These are phyloP conservation scores for roundworm (Caenorhabditis elegans) DNA, from an alignment of 1,140 invertebrate species.

Conservation along the genomic window WBcel235 BX284602.5:10152001-10152500, in stretches of 20 bases:
- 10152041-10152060: constrained; percentile 97
- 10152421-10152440: neutral
- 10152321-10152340: neutral
- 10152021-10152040: constrained; percentile 96
- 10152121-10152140: constrained; percentile 51
- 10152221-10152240: neutral
- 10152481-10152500: too few species aligned
- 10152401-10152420: neutral
- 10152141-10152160: constrained; percentile 65
- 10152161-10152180: constrained; percentile 61
- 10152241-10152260: neutral
- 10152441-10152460: too few species aligned
- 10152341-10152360: neutral
- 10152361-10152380: neutral
- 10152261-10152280: too few species aligned
- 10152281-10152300: neutral
- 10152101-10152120: constrained; percentile 50
- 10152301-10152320: neutral
- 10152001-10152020: neutral
- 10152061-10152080: constrained; percentile 84
- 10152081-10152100: constrained; percentile 67
- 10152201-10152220: constrained; percentile 28
- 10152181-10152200: constrained; percentile 54
- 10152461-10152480: too few species aligned
- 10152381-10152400: neutral